Conservation (phyloP, 2,797 vertebrate genomes). For the Threskiornis aethiopicus region DNA sequence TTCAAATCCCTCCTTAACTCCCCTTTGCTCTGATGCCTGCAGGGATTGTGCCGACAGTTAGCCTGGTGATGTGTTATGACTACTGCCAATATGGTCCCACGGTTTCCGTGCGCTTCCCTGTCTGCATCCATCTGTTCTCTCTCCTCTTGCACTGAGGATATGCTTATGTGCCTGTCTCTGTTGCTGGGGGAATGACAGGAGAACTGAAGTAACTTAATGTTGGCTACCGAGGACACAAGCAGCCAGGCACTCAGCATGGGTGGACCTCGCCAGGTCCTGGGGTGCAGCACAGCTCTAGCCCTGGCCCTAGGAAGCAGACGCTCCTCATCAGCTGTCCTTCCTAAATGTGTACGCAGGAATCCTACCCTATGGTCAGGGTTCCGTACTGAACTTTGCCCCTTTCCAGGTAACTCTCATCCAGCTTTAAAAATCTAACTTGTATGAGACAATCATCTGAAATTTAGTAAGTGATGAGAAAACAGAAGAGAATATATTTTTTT, state of each 20-base stretch:
- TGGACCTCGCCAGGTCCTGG: accelerated
- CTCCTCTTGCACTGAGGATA: background rate
- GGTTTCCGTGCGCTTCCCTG: accelerated
- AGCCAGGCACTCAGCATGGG: accelerated
- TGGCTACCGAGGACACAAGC: background rate
- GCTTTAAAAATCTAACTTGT: background rate
- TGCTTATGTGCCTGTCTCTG: background rate
- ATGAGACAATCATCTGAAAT: background rate
- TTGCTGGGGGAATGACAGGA: background rate
- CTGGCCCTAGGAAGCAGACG: accelerated
- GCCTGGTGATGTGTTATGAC: conserved; percentile 4
- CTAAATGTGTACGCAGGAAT: accelerated
- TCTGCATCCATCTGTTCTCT: conserved; percentile 28
- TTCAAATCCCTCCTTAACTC: background rate
- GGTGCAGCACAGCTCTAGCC: background rate
- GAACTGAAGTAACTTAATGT: background rate
- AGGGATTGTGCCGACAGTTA: background rate
- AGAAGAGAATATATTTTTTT: background rate
- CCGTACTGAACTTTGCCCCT: background rate
- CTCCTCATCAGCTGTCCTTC: background rate
- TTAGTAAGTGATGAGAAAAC: background rate
- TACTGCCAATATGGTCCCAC: background rate
- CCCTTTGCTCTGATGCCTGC: background rate
- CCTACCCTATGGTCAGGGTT: background rate
- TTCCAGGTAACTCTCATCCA: background rate